phyloP scores from a whole-genome alignment of 2,113 vertebrate genomes.

The Apaloderma vittatum region DNA sequence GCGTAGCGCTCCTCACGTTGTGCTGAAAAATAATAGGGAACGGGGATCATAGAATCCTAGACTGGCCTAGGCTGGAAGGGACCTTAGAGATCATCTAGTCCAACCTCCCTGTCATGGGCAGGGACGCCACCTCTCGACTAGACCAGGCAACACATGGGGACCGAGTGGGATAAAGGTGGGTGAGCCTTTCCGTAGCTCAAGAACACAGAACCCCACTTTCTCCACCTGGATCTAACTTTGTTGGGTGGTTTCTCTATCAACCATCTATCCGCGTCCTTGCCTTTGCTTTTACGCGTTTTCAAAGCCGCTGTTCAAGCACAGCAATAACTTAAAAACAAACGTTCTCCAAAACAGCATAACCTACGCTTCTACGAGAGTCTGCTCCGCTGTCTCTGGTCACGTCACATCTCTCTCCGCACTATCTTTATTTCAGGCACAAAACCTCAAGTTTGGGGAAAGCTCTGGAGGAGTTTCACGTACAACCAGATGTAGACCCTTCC shows the following conservation, averaged over 20 bases:
- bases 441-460: background rate
- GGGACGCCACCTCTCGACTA: no score
- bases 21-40: slow-evolving; percentile 9
- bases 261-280: background rate
- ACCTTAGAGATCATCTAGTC: no score
- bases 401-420: background rate
- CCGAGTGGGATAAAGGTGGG: background rate
- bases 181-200: background rate
- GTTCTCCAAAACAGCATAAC: background rate
- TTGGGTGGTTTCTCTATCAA: background rate
- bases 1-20: background rate
- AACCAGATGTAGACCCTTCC: background rate
- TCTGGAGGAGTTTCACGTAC: background rate
- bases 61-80: no score
- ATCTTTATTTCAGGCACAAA: background rate
- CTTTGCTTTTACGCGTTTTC: background rate
- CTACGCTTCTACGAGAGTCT: background rate
- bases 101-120: no score
- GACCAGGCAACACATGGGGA: no score
- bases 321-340: background rate
- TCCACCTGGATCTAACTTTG: background rate
- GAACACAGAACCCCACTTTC: background rate
- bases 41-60: no score
- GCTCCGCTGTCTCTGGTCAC: background rate
- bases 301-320: background rate